Percentiles rank a stretch among this genome's conserved stretches.
Evolutionary conservation across 2,113 vertebrate species (phyloP).

Genomic region (Sinocyclocheilus rhinocerous): DNA sequence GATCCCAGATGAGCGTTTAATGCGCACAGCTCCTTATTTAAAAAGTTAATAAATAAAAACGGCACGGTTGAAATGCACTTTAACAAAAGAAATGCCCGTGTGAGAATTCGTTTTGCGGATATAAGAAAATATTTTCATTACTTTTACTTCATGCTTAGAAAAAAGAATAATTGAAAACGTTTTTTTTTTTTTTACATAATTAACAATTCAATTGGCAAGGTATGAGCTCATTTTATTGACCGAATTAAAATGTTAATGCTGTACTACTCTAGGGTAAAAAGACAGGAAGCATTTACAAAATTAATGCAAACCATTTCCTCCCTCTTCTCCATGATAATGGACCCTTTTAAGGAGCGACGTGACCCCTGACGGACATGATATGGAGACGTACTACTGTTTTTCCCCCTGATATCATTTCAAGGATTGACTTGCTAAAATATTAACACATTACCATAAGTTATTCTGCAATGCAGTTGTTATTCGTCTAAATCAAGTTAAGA

Average conservation of each 20-base stretch:
- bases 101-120: neutral
- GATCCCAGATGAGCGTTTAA: neutral
- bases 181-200: conserved; percentile 7
- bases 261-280: neutral
- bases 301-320: neutral
- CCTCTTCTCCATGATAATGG: neutral
- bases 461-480: neutral
- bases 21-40: conserved; percentile 19
- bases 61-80: neutral
- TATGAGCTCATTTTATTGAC: conserved; percentile 15
- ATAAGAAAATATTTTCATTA: conserved; percentile 17
- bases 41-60: neutral
- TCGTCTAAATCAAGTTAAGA: neutral
- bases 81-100: neutral
- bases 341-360: neutral
- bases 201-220: conserved; percentile 36
- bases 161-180: neutral
- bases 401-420: conserved; percentile 35
- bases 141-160: conserved; percentile 26
- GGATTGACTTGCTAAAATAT: conserved; percentile 3
- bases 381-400: neutral
- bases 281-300: conserved; percentile 19
- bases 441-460: neutral
- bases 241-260: conserved; percentile 28
- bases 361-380: neutral